Base-by-base conservation (phyloP, 2,888 invertebrate genomes). In the Willowsia nigromaculata region DNA sequence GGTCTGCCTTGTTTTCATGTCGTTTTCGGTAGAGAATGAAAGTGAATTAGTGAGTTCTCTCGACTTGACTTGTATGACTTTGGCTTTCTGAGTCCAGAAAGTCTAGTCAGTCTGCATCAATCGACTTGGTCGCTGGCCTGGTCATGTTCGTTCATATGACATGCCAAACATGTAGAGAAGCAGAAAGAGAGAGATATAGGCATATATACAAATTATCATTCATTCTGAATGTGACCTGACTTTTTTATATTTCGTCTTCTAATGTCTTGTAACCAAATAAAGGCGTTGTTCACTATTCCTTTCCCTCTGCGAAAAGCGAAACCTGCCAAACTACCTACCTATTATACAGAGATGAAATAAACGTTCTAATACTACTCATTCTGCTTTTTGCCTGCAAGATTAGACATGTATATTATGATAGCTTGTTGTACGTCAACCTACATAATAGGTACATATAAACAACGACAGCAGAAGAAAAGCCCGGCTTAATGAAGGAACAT, bases 31-130 rank as follows among this genome's bases (percentile, higher is more conserved):
- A 22, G 43, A 40, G 40, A 43, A 40, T 27, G 74, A 62, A 62
- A 43, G 43, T 43, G 40, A 43, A 43, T 71, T 71, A 13, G 18
- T 71, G 18, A n/a, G n/a, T n/a, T n/a, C n/a, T n/a, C n/a, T n/a
- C n/a, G n/a, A n/a, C n/a, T n/a, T n/a, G n/a, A 40, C 68, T 40
- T 40, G 37, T 71, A 40, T 40, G 22, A 71, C 71, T 43, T 71
- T n/a, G n/a, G 71, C n/a, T 43, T 71, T 22, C 6, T 71, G 76
- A 88, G 82, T 76, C 88, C 88, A 83, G 37, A 71, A 76, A 65
- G 88, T 88, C 88, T 88, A 33, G 87, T 80, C 86, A 27, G 18
- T 22, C 53, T 53, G 76, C 53, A 30, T 47, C 76, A 50, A n/a
- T 33, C 27, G 40, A 15, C 53, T n/a, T 78, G 27, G 76, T 50